These are phyloP conservation scores for Poeciliopsis turrubarensis DNA, from an alignment of 2,113 vertebrate genomes.

Conservation along the genomic window DNA sequence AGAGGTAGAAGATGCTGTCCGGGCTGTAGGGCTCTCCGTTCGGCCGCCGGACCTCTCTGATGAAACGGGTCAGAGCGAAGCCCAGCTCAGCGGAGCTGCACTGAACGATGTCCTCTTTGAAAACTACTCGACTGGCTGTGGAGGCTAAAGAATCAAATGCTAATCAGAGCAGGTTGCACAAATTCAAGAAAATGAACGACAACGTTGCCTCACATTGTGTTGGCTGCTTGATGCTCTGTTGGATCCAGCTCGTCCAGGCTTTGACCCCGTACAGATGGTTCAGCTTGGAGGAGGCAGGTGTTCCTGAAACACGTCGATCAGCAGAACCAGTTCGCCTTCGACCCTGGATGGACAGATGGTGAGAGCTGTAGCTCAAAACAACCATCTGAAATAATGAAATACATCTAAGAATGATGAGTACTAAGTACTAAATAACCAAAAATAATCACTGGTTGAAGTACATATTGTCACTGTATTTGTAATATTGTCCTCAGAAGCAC, in stretches of 20 bases:
- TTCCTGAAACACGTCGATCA: conserved; percentile 68
- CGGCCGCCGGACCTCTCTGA: conserved; percentile 92
- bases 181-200: not conserved
- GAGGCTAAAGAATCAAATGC: rapidly evolving
- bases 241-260: conserved; percentile 94
- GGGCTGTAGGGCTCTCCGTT: conserved; percentile 90
- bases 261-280: conserved; percentile 94
- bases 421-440: no score
- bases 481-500: no score
- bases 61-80: conserved; percentile 92
- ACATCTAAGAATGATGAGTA: not conserved
- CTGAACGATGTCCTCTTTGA: conserved; percentile 92
- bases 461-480: no score
- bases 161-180: not conserved
- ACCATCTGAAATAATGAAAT: no score
- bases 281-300: conserved; percentile 78
- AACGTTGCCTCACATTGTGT: conserved; percentile 64
- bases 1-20: conserved; percentile 97
- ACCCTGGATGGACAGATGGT: conserved; percentile 41
- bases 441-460: no score
- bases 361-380: not conserved
- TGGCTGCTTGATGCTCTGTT: conserved; percentile 83
- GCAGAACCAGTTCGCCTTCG: conserved; percentile 50
- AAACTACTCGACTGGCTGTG: conserved; percentile 73
- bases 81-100: conserved; percentile 91